Evolutionary conservation across 2,113 vertebrate genomes (phyloP).

Genomic region (Menura novaehollandiae): DNA sequence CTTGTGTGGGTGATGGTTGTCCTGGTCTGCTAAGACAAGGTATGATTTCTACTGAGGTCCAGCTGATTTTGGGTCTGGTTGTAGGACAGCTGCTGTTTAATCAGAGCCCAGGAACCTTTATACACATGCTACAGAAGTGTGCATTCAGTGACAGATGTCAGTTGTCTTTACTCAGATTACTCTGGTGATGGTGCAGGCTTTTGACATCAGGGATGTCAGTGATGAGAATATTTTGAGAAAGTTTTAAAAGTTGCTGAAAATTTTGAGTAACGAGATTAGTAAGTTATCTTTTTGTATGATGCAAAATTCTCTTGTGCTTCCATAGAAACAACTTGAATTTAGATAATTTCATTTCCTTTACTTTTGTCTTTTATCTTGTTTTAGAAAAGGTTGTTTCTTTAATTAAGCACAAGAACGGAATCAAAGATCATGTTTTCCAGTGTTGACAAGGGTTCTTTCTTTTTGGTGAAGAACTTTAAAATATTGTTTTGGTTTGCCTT

Average conservation of each 20-base stretch:
- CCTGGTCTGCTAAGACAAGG: background rate
- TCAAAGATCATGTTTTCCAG: background rate
- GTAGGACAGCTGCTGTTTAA: background rate
- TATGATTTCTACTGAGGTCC: background rate
- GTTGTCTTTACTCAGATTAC: background rate
- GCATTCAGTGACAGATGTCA: background rate
- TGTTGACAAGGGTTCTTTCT: background rate
- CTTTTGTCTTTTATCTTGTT: background rate
- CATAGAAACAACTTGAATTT: background rate
- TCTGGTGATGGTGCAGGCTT: background rate
- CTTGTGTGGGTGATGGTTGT: background rate
- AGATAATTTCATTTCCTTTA: background rate
- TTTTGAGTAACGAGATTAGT: background rate
- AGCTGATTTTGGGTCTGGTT: background rate
- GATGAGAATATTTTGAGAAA: background rate
- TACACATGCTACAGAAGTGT: background rate
- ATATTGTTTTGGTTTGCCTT: background rate
- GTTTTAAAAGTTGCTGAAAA: background rate
- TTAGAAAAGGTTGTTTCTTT: background rate
- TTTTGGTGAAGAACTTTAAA: background rate
- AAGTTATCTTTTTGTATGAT: background rate
- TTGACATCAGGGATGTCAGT: background rate
- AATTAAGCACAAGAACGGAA: background rate
- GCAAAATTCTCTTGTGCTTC: background rate
- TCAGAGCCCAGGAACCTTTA: background rate